These are phyloP conservation scores for Suillia variegata DNA, from an alignment of 2,888 invertebrate species.

Conservation along the genomic window DNA sequence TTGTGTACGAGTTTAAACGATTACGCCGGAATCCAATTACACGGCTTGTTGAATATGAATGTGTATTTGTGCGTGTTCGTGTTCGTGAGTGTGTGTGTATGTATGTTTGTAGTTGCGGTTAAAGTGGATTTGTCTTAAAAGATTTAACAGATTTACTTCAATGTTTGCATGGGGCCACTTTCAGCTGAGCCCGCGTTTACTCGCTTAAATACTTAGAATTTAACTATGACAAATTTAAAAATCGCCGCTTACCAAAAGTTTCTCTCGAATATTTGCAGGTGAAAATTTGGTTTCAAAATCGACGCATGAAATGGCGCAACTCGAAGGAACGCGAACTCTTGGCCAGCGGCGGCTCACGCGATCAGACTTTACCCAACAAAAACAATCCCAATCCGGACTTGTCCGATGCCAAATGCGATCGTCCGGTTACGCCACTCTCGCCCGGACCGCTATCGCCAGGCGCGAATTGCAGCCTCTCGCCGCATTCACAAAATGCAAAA, in stretches of 20 bases:
- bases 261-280: constrained; percentile 62
- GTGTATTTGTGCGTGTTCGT: neutral
- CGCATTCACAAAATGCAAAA: constrained; percentile 24
- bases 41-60: constrained; percentile 20
- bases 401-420: constrained; percentile 86
- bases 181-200: too few species aligned
- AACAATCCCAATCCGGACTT: constrained; percentile 95
- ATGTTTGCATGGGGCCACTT: too few species aligned
- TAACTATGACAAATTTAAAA: neutral
- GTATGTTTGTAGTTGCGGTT: constrained; percentile 18
- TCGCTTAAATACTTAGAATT: too few species aligned
- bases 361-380: constrained; percentile 94
- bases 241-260: neutral
- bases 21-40: constrained; percentile 27
- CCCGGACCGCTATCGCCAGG: constrained; percentile 49
- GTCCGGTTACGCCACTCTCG: constrained; percentile 66
- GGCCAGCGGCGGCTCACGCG: constrained; percentile 90
- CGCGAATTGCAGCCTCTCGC: constrained; percentile 8
- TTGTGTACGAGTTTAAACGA: constrained; percentile 26
- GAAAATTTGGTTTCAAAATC: constrained; percentile 89
- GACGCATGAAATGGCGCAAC: constrained; percentile 98
- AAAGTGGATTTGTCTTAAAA: neutral
- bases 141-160: neutral
- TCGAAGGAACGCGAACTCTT: constrained; percentile 94
- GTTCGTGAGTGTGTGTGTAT: constrained; percentile 19